Percentiles rank a stretch among this genome's conserved stretches.
phyloP scores from a whole-genome alignment of 1,140 invertebrate genomes.

The Ips typographus region DNA sequence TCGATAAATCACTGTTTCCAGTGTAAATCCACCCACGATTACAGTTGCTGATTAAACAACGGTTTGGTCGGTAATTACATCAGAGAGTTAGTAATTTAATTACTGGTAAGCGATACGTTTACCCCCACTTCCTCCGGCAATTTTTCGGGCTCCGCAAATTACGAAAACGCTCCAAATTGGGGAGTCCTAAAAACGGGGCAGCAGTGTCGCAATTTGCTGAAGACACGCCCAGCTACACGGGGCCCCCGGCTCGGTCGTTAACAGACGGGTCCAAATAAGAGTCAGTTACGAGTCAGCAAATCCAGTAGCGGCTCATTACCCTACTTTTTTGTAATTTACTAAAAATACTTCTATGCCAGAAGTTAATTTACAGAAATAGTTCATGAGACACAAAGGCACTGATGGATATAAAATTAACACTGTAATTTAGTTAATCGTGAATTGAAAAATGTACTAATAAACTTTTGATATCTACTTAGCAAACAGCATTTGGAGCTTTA shows the following conservation, averaged over 20 bases:
- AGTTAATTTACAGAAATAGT: no score
- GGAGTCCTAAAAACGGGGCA: slow-evolving; percentile 29
- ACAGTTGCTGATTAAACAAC: background rate
- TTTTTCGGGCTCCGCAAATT: slow-evolving; percentile 26
- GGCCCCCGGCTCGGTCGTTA: slow-evolving; percentile 31
- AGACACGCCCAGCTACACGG: slow-evolving; percentile 26
- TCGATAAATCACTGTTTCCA: no score
- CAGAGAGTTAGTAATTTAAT: slow-evolving; percentile 20
- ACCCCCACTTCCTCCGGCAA: slow-evolving; percentile 3
- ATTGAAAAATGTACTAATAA: background rate
- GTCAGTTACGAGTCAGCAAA: slow-evolving; percentile 23
- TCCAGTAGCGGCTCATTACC: slow-evolving; percentile 13
- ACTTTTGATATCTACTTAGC: background rate
- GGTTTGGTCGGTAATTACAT: slow-evolving; percentile 27
- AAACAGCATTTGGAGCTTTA: background rate
- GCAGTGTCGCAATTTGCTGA: slow-evolving; percentile 37
- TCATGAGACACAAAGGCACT: background rate
- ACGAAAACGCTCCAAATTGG: slow-evolving; percentile 29
- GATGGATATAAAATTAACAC: background rate
- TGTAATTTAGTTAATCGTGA: background rate
- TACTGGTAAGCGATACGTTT: slow-evolving; percentile 17
- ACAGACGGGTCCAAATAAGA: slow-evolving; percentile 21
- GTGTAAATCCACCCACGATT: no score
- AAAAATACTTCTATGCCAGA: no score
- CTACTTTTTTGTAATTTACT: background rate